Percentiles rank a stretch among this genome's conserved stretches.
Conservation (phyloP, 2,888 invertebrate genomes). For the Nemurella pictetii region DNA sequence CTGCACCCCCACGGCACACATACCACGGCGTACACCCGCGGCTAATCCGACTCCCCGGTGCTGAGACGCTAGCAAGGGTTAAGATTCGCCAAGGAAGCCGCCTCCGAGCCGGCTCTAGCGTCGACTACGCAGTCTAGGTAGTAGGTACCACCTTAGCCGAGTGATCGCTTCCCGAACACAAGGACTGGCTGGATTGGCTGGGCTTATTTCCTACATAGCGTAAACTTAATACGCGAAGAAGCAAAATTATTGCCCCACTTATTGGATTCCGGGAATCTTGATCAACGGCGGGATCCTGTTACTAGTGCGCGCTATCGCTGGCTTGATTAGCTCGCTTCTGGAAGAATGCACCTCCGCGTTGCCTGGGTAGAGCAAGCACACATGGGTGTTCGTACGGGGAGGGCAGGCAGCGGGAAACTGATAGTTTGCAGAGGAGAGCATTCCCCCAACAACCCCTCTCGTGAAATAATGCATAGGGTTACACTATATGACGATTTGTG, state of each 20-base stretch:
- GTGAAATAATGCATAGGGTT: no score
- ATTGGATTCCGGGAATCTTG: constrained; percentile 29
- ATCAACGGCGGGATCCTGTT: constrained; percentile 3
- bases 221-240: constrained; percentile 24
- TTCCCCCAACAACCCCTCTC: no score
- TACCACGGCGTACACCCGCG: constrained; percentile 9
- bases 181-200: constrained; percentile 8
- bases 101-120: neutral
- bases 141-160: neutral
- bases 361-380: neutral
- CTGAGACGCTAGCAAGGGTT: neutral
- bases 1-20: neutral
- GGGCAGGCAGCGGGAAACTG: no score
- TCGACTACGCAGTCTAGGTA: neutral
- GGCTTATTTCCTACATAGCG: constrained; percentile 29
- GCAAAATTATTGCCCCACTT: constrained; percentile 32
- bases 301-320: neutral
- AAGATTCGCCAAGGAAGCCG: neutral
- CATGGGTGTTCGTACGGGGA: neutral
- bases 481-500: no score
- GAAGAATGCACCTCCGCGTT: neutral
- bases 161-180: neutral
- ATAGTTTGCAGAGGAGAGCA: no score
- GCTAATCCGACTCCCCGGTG: neutral
- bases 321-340: neutral